Evolutionary conservation across 1,140 invertebrate species (phyloP).

Genomic region (Drosophila murphyi): DNA sequence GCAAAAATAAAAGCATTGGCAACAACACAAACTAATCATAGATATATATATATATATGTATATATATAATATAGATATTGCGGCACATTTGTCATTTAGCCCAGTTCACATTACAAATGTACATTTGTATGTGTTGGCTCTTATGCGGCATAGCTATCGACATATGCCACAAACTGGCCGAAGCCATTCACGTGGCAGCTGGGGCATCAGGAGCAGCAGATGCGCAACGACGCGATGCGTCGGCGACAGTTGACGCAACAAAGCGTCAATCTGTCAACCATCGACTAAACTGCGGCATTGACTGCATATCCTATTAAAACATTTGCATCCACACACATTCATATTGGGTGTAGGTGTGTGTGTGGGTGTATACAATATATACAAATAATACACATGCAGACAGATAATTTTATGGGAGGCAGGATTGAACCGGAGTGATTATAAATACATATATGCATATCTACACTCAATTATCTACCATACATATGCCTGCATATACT

Average conservation of each 20-base stretch:
- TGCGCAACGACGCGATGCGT: too few species aligned
- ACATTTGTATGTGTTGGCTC: background rate
- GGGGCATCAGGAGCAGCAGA: too few species aligned
- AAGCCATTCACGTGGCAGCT: background rate
- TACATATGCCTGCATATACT: too few species aligned
- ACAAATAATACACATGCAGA: too few species aligned
- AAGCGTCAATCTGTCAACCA: constrained; percentile 27
- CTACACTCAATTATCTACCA: too few species aligned
- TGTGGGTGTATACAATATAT: too few species aligned
- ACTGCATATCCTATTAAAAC: background rate
- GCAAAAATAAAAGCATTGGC: too few species aligned
- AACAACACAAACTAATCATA: too few species aligned
- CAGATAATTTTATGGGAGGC: too few species aligned
- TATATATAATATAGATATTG: constrained; percentile 5
- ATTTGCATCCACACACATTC: background rate
- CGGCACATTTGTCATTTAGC: constrained; percentile 23
- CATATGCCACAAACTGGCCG: background rate
- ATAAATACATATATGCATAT: too few species aligned
- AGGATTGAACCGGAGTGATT: too few species aligned
- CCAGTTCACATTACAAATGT: constrained; percentile 2
- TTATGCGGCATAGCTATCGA: background rate
- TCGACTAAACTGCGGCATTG: background rate
- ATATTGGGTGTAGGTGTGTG: too few species aligned
- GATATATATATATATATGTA: background rate
- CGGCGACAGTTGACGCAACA: background rate